Conservation (phyloP, 2,888 invertebrate species). For the Tetrapedia diversipes region DNA sequence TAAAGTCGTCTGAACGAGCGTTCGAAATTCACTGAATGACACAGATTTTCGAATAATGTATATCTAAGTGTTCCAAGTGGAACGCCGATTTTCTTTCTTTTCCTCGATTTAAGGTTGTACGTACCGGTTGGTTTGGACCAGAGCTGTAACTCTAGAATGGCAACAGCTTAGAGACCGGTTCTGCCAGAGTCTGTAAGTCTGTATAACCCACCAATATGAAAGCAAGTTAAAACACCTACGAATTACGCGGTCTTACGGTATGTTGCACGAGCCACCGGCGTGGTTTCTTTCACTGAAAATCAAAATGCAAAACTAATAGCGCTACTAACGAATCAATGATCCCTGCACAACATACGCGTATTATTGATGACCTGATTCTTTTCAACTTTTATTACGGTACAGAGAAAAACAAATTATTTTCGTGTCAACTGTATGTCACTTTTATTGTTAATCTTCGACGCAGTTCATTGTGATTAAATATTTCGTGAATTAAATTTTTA, state of each 20-base stretch:
- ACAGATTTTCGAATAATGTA: slow-evolving; percentile 5
- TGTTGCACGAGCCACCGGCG: not conserved
- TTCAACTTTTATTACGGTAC: slow-evolving; percentile 3
- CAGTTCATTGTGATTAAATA: no score
- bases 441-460: no score
- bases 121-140: slow-evolving; percentile 48
- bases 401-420: not conserved
- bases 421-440: no score
- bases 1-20: no score
- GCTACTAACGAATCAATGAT: not conserved
- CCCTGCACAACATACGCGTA: not conserved
- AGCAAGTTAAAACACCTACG: slow-evolving; percentile 46
- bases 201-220: slow-evolving; percentile 45
- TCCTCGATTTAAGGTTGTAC: slow-evolving; percentile 12
- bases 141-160: slow-evolving; percentile 55
- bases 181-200: slow-evolving; percentile 71
- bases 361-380: not conserved
- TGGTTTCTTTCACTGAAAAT: slow-evolving; percentile 8
- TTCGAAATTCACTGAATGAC: not conserved
- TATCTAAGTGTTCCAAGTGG: not conserved
- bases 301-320: slow-evolving; percentile 12
- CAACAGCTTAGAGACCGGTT: slow-evolving; percentile 74
- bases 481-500: no score
- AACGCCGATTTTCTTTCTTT: slow-evolving; percentile 36
- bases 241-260: slow-evolving; percentile 50